Conservation (phyloP, 2,888 invertebrate species). For the Chalcosyrphus nemorum region DNA sequence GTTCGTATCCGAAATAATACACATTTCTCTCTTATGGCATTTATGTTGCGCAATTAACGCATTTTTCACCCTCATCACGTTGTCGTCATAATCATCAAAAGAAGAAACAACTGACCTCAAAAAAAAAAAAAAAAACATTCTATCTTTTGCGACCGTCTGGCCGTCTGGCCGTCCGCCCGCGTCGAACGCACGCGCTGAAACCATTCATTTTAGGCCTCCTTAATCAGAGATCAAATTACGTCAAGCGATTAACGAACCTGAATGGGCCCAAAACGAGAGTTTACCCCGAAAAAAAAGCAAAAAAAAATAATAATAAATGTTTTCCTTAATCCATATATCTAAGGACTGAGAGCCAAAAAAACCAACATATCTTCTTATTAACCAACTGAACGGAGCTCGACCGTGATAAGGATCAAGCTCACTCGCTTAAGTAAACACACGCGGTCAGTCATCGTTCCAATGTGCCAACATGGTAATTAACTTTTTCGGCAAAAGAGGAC, state of each 20-base stretch:
- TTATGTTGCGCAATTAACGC: slow-evolving; percentile 34
- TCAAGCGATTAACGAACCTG: slow-evolving; percentile 78
- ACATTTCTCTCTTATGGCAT: slow-evolving; percentile 16
- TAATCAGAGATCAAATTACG: slow-evolving; percentile 78
- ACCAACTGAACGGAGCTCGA: slow-evolving; percentile 33
- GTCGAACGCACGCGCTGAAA: slow-evolving; percentile 51
- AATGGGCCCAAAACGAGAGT: slow-evolving; percentile 52
- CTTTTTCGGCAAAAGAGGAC: slow-evolving; percentile 39
- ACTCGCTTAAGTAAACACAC: slow-evolving; percentile 22
- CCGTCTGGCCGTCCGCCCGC: slow-evolving; percentile 17
- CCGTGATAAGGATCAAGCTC: slow-evolving; percentile 53
- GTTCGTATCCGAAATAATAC: not conserved
- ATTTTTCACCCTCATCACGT: slow-evolving; percentile 62
- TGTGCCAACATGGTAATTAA: slow-evolving; percentile 70
- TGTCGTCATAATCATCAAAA: slow-evolving; percentile 39
- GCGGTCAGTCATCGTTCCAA: slow-evolving; percentile 44
- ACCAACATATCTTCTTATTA: slow-evolving; percentile 48
- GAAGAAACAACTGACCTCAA: slow-evolving; percentile 41
- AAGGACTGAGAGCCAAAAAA: not conserved
- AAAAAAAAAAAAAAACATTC: not conserved
- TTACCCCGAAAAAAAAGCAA: not conserved
- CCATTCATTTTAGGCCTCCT: slow-evolving; percentile 43
- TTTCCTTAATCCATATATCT: slow-evolving; percentile 56
- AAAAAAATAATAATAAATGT: not conserved
- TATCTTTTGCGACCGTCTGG: not conserved